Conservation (phyloP, 2,888 invertebrate genomes). For the Drosophila aldrichi region DNA sequence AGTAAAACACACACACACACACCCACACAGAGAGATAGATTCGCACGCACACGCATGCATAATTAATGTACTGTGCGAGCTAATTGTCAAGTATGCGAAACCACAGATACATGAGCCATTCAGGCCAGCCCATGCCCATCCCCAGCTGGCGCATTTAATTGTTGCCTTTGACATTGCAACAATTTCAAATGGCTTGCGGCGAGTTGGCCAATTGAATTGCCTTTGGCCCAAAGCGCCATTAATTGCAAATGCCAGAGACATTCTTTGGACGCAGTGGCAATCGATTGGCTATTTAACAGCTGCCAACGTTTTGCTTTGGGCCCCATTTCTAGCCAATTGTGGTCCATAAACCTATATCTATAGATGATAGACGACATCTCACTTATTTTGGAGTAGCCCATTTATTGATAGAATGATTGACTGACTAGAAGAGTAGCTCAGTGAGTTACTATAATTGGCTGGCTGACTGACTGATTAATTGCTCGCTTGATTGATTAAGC, state of each 20-base stretch:
- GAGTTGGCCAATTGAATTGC: conserved; percentile 9
- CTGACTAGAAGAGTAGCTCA: neutral
- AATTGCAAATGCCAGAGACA: conserved; percentile 65
- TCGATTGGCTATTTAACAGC: conserved; percentile 30
- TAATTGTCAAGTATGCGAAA: conserved; percentile 73
- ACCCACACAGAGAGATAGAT: conserved; percentile 10
- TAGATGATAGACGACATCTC: neutral
- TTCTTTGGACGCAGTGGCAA: conserved; percentile 24
- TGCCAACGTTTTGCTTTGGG: conserved; percentile 4
- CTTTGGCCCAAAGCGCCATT: conserved; percentile 33
- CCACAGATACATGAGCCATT: conserved; percentile 46
- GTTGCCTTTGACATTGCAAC: conserved; percentile 75
- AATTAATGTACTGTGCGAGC: conserved; percentile 66
- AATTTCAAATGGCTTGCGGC: conserved; percentile 42
- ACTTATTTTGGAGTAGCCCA: neutral
- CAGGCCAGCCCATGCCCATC: neutral
- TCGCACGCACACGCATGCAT: conserved; percentile 50
- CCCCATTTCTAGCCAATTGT: neutral
- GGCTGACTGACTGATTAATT: neutral
- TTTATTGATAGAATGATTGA: neutral
- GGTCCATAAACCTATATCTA: neutral
- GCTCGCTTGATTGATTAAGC: neutral
- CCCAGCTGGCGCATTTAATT: conserved; percentile 50
- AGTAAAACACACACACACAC: conserved; percentile 19
- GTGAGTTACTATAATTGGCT: neutral